Evolutionary conservation across 2,113 vertebrate genomes (phyloP), one percentile per base, ranked within the genome.

Genomic region (Phrynocephalus versicolor): DNA sequence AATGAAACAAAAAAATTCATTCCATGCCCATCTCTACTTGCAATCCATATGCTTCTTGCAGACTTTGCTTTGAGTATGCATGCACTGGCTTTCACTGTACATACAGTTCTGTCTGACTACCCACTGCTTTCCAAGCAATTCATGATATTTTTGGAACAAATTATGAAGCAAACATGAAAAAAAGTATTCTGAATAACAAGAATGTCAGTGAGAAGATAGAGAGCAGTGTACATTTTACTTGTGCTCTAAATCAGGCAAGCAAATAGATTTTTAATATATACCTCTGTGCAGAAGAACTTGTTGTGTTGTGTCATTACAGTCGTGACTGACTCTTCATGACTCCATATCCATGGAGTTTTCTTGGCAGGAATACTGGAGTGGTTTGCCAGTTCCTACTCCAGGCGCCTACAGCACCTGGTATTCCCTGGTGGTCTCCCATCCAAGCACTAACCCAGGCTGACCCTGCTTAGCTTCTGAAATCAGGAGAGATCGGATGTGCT

Each of bases 231-330:
- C 57, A 84, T 73, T 85, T 78, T 78, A 62, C 3, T 7, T 75
- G 0, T 6, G 3, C 39, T 57, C 82, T 64, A 2, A 82, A 62
- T 65, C 0, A 1, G 1, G 9, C 1, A 83, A 16, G 39, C 15
- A 65, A 81, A 67, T 55, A 83, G 21, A 73, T 45, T 83, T 64
- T n/a, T n/a, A n/a, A n/a, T n/a, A n/a, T 6, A 1, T 80, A 80
- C 58, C 21, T 55, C 10, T 75, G 41, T 77, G 71, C 25, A 30
- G 74, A 64, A n/a, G n/a, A n/a, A n/a, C n/a, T n/a, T n/a, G n/a
- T n/a, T n/a, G n/a, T n/a, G n/a, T n/a, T n/a, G n/a, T n/a, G n/a
- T n/a, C n/a, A n/a, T n/a, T n/a, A n/a, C n/a, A n/a, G n/a, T n/a
- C n/a, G n/a, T n/a, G n/a, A n/a, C n/a, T n/a, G n/a, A n/a, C n/a